A percentile compares a stretch with the other conserved stretches of the same genome.
These are phyloP conservation scores for Drosophila takahashii DNA, from an alignment of 1,140 invertebrate genomes.

Conservation along the genomic window DNA sequence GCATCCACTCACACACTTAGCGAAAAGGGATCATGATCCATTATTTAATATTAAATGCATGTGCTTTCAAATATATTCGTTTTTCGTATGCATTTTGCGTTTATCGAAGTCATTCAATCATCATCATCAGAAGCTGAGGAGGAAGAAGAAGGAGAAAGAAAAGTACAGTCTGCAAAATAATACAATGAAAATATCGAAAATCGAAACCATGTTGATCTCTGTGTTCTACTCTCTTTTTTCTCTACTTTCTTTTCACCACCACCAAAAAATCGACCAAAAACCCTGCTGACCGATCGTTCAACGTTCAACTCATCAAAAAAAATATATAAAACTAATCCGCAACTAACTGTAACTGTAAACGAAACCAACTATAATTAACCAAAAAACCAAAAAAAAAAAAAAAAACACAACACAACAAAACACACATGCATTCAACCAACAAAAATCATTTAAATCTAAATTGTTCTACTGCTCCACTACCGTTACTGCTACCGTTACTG, in stretches of 20 bases:
- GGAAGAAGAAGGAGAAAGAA: slow-evolving; percentile 51
- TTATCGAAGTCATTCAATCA: slow-evolving; percentile 43
- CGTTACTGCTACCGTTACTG: slow-evolving; percentile 63
- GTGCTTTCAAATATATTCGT: slow-evolving; percentile 4
- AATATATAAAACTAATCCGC: slow-evolving; percentile 52
- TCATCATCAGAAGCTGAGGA: slow-evolving; percentile 51
- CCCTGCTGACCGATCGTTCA: slow-evolving; percentile 74
- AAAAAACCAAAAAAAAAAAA: slow-evolving; percentile 12
- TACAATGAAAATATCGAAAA: slow-evolving; percentile 24
- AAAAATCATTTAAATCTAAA: slow-evolving; percentile 45
- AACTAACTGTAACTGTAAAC: slow-evolving; percentile 65
- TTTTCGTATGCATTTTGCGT: slow-evolving; percentile 17
- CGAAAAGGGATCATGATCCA: slow-evolving; percentile 17
- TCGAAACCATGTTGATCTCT: slow-evolving; percentile 71
- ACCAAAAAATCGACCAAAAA: slow-evolving; percentile 60
- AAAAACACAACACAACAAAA: too few species aligned
- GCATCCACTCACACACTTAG: slow-evolving; percentile 3
- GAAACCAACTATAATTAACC: slow-evolving; percentile 64
- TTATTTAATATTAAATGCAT: slow-evolving; percentile 22
- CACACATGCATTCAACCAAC: slow-evolving; percentile 36
- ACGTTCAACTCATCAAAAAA: slow-evolving; percentile 63
- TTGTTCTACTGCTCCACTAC: slow-evolving; percentile 46
- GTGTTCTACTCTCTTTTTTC: slow-evolving; percentile 74
- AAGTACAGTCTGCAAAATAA: slow-evolving; percentile 48
- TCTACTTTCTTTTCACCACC: slow-evolving; percentile 72